Evolutionary conservation across 2,113 vertebrate genomes (phyloP).

Genomic region (Lasiurus borealis): DNA sequence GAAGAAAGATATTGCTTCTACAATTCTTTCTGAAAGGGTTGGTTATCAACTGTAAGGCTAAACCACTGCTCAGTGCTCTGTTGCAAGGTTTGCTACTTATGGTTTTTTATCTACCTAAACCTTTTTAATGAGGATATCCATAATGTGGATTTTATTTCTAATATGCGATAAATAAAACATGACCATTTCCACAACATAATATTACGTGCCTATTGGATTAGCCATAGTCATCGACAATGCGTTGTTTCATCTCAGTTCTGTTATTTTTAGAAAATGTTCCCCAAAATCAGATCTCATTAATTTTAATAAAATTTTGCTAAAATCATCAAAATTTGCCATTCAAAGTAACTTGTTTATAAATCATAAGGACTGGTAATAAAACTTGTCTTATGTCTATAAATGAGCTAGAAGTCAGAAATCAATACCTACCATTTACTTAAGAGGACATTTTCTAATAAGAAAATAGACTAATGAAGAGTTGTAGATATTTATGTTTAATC

Average conservation of each 20-base stretch:
- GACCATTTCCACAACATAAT: neutral
- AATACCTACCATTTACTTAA: conserved; percentile 20
- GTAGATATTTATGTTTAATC: neutral
- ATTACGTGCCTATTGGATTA: neutral
- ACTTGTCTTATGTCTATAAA: neutral
- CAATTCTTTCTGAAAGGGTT: conserved; percentile 27
- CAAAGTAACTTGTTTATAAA: conserved; percentile 27
- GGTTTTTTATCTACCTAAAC: conserved; percentile 18
- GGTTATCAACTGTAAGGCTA: neutral
- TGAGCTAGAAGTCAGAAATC: conserved; percentile 28
- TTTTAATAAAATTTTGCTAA: conserved; percentile 51
- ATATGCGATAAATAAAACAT: neutral
- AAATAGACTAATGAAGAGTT: conserved; percentile 17
- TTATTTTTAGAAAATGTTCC: conserved; percentile 24
- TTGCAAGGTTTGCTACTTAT: conserved; percentile 12
- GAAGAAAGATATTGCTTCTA: conserved; percentile 53
- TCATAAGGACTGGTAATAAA: neutral
- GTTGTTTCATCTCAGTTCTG: neutral
- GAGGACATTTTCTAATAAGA: conserved; percentile 20
- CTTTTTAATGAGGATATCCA: conserved; percentile 36
- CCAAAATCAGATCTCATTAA: conserved; percentile 27
- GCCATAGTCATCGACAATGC: neutral
- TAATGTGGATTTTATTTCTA: conserved; percentile 32
- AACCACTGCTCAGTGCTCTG: neutral
- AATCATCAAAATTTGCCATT: neutral